Percentiles rank a stretch among this genome's conserved stretches.
Conservation (phyloP, 1,140 invertebrate genomes). For the Ceratina calcarata region DNA sequence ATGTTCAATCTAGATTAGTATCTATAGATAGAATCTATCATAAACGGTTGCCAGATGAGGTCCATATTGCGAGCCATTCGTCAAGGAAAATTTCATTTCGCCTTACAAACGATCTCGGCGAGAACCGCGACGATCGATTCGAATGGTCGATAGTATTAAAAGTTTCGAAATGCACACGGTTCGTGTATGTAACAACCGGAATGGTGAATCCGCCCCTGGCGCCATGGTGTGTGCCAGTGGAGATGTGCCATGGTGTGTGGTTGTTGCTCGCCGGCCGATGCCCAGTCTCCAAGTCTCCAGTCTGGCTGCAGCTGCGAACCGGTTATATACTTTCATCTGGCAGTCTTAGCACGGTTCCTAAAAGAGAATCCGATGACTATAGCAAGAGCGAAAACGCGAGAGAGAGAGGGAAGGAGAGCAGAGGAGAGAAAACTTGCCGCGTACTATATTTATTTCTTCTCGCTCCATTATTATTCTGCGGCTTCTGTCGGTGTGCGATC, state of each 20-base stretch:
- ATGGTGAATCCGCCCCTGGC: conserved; percentile 62
- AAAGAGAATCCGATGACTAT: conserved; percentile 73
- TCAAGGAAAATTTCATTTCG: background rate
- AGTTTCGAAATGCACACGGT: conserved; percentile 24
- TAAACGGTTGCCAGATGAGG: too few relatives aligned
- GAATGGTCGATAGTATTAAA: conserved; percentile 31
- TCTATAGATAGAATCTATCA: too few relatives aligned
- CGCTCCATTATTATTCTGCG: too few relatives aligned
- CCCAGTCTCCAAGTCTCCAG: conserved; percentile 64
- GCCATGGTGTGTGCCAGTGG: conserved; percentile 59
- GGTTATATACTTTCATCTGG: conserved; percentile 75
- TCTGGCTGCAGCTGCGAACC: conserved; percentile 76
- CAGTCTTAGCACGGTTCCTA: conserved; percentile 72
- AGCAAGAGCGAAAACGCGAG: conserved; percentile 29
- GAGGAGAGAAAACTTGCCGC: too few relatives aligned
- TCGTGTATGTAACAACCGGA: conserved; percentile 21
- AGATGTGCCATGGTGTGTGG: conserved; percentile 57
- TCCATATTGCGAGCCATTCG: background rate
- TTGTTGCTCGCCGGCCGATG: conserved; percentile 63
- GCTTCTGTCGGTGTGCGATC: too few relatives aligned
- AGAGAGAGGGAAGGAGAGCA: conserved; percentile 39
- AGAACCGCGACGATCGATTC: conserved; percentile 13
- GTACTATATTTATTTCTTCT: too few relatives aligned
- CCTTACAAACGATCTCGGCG: background rate
- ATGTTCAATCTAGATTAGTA: too few relatives aligned